Conservation (phyloP, 35 echinoderm and acorn worm species). For the Anneissia japonica region DNA sequence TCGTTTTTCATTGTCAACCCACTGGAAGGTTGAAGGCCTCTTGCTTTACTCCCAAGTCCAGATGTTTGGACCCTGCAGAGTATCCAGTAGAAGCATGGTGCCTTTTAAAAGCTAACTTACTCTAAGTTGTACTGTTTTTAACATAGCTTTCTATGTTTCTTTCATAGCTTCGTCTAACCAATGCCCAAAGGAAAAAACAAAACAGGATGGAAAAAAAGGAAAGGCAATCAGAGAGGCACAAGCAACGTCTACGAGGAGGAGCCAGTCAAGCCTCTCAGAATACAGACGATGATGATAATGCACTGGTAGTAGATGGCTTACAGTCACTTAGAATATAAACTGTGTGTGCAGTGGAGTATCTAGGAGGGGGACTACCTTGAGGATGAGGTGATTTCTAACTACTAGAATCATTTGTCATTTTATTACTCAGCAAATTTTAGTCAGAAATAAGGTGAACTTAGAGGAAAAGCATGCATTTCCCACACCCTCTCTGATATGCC, state of each 20-base stretch:
- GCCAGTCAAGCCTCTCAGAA: neutral
- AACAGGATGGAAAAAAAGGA: conserved; percentile 68
- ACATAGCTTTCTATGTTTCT: neutral
- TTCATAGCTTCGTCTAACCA: conserved; percentile 16
- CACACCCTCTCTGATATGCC: too few relatives aligned
- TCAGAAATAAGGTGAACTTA: too few relatives aligned
- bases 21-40: neutral
- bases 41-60: neutral
- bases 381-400: too few relatives aligned
- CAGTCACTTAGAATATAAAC: neutral
- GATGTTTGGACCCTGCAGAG: neutral
- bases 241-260: conserved; percentile 52
- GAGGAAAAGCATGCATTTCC: too few relatives aligned
- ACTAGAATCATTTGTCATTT: too few relatives aligned
- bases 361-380: too few relatives aligned
- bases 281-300: neutral
- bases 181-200: conserved; percentile 41
- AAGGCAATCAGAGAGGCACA: conserved; percentile 67
- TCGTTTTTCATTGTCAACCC: neutral
- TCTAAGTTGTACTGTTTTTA: neutral
- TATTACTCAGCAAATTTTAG: too few relatives aligned
- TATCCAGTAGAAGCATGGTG: neutral
- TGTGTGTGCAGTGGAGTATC: too few relatives aligned
- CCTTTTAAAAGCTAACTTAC: neutral
- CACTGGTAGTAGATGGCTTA: neutral